A percentile compares a stretch with the other conserved stretches of the same genome.
Conservation (phyloP, 1,140 invertebrate genomes). For the Bilobella aurantiaca region DNA sequence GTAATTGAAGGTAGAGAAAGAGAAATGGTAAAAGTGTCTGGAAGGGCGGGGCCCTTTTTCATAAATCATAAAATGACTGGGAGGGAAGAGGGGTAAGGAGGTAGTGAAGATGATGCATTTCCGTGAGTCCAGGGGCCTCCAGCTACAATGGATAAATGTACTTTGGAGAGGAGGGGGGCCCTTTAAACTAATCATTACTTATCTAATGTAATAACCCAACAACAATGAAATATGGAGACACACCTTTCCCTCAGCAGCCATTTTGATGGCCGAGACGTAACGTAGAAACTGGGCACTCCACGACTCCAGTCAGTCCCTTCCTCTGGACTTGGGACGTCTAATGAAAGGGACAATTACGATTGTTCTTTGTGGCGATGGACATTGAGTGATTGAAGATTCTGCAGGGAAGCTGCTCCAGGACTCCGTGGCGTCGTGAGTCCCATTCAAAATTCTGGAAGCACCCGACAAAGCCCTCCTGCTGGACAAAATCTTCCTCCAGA, state of each 20-base stretch:
- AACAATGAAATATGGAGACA: background rate
- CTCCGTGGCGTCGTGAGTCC: too few species aligned
- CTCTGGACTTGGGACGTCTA: too few species aligned
- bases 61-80: slow-evolving; percentile 7
- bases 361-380: too few species aligned
- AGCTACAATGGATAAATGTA: background rate
- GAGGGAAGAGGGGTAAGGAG: background rate
- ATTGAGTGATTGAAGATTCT: too few species aligned
- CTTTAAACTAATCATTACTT: background rate
- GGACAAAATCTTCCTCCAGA: too few species aligned
- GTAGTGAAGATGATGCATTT: slow-evolving; percentile 1
- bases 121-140: background rate
- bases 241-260: background rate
- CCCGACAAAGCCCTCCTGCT: too few species aligned
- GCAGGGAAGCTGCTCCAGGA: too few species aligned
- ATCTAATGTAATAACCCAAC: background rate
- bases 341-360: too few species aligned
- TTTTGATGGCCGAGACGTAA: too few species aligned
- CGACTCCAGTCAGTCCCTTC: too few species aligned
- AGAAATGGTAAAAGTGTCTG: slow-evolving; percentile 2
- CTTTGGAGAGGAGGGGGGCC: background rate
- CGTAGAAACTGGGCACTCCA: too few species aligned
- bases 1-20: slow-evolving; percentile 9
- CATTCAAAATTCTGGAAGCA: too few species aligned
- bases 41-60: slow-evolving; percentile 1